Conservation (phyloP, 2,888 invertebrate species). For the Aspidapion aeneum region DNA sequence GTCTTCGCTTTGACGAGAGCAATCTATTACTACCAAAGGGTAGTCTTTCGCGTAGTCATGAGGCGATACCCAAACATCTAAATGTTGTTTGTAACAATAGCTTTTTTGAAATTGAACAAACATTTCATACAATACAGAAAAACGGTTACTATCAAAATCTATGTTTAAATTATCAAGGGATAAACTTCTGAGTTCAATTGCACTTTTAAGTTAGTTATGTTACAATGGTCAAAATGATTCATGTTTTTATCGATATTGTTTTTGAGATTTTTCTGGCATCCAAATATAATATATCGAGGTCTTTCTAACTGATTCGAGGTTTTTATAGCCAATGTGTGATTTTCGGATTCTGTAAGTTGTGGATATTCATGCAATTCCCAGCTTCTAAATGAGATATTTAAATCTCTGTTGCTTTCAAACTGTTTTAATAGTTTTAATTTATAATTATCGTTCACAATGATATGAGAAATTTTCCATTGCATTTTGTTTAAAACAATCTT, state of each 20-base stretch:
- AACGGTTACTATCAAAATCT: no score
- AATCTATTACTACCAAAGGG: conserved; percentile 32
- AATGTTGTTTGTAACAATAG: no score
- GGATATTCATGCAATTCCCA: conserved; percentile 45
- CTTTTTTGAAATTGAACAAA: no score
- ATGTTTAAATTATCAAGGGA: conserved; percentile 41
- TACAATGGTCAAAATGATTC: conserved; percentile 31
- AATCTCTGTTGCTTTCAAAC: background rate
- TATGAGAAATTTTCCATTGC: background rate
- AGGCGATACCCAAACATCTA: no score
- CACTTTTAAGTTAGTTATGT: no score
- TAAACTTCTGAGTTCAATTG: no score
- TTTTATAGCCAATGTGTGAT: conserved; percentile 37
- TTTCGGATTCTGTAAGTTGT: conserved; percentile 33
- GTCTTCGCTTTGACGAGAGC: conserved; percentile 33
- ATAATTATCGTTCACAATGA: conserved; percentile 1
- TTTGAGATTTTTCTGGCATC: conserved; percentile 38
- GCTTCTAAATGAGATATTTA: conserved; percentile 34
- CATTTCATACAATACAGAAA: no score
- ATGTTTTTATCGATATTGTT: no score
- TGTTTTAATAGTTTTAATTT: conserved; percentile 4
- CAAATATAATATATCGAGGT: conserved; percentile 41
- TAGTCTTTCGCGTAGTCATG: no score
- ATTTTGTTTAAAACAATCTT: conserved; percentile 1
- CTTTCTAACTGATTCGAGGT: conserved; percentile 37